phyloP scores from a whole-genome alignment of 2,797 vertebrate species.

The Sebastes umbrosus region DNA sequence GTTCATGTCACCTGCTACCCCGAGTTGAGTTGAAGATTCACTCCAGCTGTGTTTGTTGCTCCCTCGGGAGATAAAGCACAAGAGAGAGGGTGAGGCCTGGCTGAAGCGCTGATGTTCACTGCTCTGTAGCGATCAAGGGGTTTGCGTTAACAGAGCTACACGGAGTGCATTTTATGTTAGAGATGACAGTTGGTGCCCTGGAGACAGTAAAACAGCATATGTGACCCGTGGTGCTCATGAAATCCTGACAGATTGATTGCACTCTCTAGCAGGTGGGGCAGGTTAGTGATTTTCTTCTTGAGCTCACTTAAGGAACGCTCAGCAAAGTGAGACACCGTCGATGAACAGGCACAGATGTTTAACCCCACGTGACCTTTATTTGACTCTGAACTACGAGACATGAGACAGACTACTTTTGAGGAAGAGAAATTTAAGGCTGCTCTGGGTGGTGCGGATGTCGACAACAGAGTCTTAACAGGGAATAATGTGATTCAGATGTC shows the following conservation, averaged over 20 bases:
- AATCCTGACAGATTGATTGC: constrained; percentile 44
- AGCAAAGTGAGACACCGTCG: constrained; percentile 3
- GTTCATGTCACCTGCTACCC: constrained; percentile 27
- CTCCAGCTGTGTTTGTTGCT: constrained; percentile 12
- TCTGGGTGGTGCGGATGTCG: not conserved
- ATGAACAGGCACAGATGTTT: constrained; percentile 12
- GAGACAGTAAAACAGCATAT: not conserved
- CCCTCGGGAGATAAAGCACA: constrained; percentile 19
- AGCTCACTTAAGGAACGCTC: constrained; percentile 10
- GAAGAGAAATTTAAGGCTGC: not conserved
- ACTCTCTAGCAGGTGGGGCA: constrained; percentile 28
- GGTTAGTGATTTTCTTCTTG: constrained; percentile 40
- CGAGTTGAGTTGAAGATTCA: constrained; percentile 10
- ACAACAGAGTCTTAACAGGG: not conserved
- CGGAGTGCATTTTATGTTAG: not conserved
- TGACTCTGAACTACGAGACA: not conserved
- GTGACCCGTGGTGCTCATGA: constrained; percentile 27
- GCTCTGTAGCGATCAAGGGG: not conserved
- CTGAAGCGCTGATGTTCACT: constrained; percentile 1
- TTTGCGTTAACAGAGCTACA: not conserved
- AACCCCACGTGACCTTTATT: constrained; percentile 9
- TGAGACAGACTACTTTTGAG: not conserved
- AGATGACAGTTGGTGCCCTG: not conserved
- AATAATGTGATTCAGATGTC: not conserved
- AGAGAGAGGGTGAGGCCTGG: constrained; percentile 25